Conservation (phyloP, 2,797 vertebrate species). For the Crenuchus spilurus region DNA sequence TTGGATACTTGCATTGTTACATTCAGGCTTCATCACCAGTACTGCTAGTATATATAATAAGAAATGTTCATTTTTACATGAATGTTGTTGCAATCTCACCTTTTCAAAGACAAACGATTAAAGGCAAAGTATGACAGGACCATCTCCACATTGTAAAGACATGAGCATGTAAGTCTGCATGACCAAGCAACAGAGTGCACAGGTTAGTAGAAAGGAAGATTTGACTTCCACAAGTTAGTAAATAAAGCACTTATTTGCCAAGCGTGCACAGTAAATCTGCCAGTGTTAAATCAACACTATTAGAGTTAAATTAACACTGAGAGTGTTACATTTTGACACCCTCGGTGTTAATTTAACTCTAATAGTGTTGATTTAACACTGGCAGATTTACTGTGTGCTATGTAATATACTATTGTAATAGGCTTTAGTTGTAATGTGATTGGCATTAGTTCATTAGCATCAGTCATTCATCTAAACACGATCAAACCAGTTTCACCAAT, state of each 20-base stretch:
- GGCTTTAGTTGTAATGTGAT: too few species aligned
- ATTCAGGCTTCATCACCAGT: background rate
- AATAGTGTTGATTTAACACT: too few species aligned
- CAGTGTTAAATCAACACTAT: too few species aligned
- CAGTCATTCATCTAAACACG: background rate
- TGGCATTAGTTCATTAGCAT: background rate
- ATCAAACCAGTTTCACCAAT: background rate
- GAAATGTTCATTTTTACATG: background rate
- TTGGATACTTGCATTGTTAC: background rate
- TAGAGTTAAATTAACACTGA: too few species aligned
- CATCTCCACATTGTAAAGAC: conserved; percentile 4
- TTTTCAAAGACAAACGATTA: background rate
- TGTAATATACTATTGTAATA: too few species aligned
- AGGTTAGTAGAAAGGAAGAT: conserved; percentile 11
- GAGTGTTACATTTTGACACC: too few species aligned
- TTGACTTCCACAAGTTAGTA: background rate
- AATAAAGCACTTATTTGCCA: background rate
- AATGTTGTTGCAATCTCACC: conserved; percentile 7
- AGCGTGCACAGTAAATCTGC: too few species aligned
- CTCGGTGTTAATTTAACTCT: too few species aligned
- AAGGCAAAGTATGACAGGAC: background rate
- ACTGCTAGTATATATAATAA: too few species aligned
- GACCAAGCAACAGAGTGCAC: conserved; percentile 3
- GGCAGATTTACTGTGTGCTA: too few species aligned
- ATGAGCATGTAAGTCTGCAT: conserved; percentile 1